A percentile compares a stretch with the other conserved stretches of the same genome.
Evolutionary conservation across 2,888 invertebrate genomes (phyloP).

Genomic region (Heliconius erato): DNA sequence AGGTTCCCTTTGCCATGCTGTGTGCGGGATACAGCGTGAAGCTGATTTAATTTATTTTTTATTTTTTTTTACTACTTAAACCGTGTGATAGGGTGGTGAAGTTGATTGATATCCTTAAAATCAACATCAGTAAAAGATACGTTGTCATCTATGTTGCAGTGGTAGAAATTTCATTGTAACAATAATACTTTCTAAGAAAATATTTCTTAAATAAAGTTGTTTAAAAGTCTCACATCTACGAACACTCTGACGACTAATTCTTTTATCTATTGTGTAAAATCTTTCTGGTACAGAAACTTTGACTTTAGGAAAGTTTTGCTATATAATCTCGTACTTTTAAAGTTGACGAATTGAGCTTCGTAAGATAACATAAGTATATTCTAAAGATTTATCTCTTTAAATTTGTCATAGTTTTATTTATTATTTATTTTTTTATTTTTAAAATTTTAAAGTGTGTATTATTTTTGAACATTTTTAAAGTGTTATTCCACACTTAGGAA

Average conservation of each 20-base stretch:
- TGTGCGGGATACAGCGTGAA: too few relatives aligned
- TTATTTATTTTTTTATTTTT: too few relatives aligned
- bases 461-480: too few relatives aligned
- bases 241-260: constrained; percentile 40
- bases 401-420: too few relatives aligned
- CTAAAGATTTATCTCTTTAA: too few relatives aligned
- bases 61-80: too few relatives aligned
- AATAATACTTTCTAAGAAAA: constrained; percentile 11
- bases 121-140: neutral
- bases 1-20: too few relatives aligned
- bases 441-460: too few relatives aligned
- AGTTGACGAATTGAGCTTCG: constrained; percentile 43
- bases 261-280: constrained; percentile 41
- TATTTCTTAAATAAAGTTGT: constrained; percentile 28
- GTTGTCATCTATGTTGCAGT: neutral
- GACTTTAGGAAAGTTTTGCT: constrained; percentile 38
- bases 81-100: too few relatives aligned
- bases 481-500: too few relatives aligned
- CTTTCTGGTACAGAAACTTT: constrained; percentile 36
- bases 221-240: constrained; percentile 30
- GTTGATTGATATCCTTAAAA: neutral
- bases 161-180: neutral
- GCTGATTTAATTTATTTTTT: too few relatives aligned
- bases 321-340: constrained; percentile 45
- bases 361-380: constrained; percentile 37